These are phyloP conservation scores for Arvicola amphibius DNA, from an alignment of 2,797 vertebrate species.

Conservation along the genomic window DNA sequence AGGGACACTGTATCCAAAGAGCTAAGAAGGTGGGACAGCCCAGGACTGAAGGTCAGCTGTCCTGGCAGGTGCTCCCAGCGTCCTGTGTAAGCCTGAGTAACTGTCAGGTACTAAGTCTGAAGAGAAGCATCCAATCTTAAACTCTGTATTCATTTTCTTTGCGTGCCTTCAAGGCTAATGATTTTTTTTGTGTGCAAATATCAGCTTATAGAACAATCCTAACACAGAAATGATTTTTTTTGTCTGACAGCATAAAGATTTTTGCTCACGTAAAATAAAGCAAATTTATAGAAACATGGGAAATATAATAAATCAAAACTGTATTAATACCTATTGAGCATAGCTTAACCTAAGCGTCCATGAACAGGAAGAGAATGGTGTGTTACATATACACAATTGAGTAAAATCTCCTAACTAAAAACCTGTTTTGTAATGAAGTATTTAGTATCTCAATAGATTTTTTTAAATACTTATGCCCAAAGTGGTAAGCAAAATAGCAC, in stretches of 20 bases:
- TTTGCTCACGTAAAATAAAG: neutral
- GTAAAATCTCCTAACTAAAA: neutral
- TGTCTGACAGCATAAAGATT: neutral
- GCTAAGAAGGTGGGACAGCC: neutral
- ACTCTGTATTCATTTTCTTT: neutral
- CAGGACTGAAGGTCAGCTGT: no score
- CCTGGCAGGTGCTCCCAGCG: no score
- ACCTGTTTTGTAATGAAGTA: neutral
- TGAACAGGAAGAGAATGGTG: neutral
- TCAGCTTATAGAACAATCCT: neutral
- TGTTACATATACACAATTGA: neutral
- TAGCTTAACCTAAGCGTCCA: neutral
- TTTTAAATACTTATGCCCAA: neutral
- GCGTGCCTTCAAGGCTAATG: neutral
- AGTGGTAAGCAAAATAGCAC: neutral
- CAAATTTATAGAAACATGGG: neutral
- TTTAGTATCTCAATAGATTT: neutral
- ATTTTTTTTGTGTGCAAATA: neutral
- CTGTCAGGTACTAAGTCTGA: neutral
- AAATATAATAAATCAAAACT: neutral
- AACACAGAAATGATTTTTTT: neutral
- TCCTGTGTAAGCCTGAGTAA: neutral
- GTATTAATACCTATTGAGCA: neutral
- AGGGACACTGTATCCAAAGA: neutral
- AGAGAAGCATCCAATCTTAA: neutral